Base-by-base conservation (phyloP, 1,140 invertebrate species). In the Lasaia peninsularis region DNA sequence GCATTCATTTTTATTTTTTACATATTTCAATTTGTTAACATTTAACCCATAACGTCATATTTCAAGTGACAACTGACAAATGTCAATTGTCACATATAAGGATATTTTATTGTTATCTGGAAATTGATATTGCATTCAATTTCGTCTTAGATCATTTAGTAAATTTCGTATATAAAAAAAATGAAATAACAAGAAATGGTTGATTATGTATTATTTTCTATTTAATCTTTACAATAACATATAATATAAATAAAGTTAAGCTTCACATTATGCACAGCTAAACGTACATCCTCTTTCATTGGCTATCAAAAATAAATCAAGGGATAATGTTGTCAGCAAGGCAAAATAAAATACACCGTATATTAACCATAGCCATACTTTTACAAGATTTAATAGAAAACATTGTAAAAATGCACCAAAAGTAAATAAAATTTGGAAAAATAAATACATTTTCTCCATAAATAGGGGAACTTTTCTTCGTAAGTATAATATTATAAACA, bases 371-470 rank as follows among this genome's bases (percentile, higher is more conserved):
- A 82, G 61, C 82, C 80, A 86, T 54, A 84, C 74, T 65, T 70
- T 73, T 58, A 72, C 69, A 35, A 87, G 69, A 71, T 86, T 88
- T 60, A 86, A 68, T 52, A 88, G 56, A 69, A 88, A 85, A 72
- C 82, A 84, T 69, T 88, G 82, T 52, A 88, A 68, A 63, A 88
- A 86, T 33, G 85, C 85, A 33, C 85, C 85, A 74, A 88, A 88
- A 5, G 80, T 83, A 64, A 88, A 88, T 55, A 86, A 67, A 64
- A 88, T 88, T 86, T 88, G 81, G 73, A 86, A 88, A 72, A 84
- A 83, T 53, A 88, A 68, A 63, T 86, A 85, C 81, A 88, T 85
- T 73, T 88, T 88, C 65, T 88, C 85, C 83, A 88, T 86, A 67
- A 86, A 88, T 49, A 88, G 40, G 10, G 85, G 82, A 12, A 86